phyloP scores from a whole-genome alignment of 2,888 invertebrate species.

The Megastigmus dorsalis region DNA sequence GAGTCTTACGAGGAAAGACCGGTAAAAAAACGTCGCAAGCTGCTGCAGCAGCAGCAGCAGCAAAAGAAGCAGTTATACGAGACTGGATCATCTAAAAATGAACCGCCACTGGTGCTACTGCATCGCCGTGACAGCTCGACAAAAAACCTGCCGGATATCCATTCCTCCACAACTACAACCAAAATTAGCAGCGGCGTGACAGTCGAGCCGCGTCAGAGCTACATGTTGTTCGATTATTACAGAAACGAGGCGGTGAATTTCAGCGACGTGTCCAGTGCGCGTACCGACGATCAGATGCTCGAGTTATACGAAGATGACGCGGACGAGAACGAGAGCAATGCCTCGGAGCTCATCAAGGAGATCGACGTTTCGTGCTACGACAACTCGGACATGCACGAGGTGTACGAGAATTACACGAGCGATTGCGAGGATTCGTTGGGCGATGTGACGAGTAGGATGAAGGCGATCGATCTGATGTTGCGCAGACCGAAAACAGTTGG shows the following conservation, averaged over 20 bases:
- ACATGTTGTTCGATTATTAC: slow-evolving; percentile 22
- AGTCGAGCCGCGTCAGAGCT: neutral
- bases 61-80: neutral
- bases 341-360: slow-evolving; percentile 43
- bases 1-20: slow-evolving; percentile 20
- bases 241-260: slow-evolving; percentile 14
- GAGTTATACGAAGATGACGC: slow-evolving; percentile 25
- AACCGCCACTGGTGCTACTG: neutral
- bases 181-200: slow-evolving; percentile 4
- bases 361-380: slow-evolving; percentile 17
- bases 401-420: neutral
- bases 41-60: neutral
- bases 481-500: neutral
- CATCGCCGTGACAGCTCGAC: neutral
- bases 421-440: neutral
- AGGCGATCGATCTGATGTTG: neutral
- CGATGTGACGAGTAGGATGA: neutral
- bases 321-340: slow-evolving; percentile 49
- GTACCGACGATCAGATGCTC: slow-evolving; percentile 13
- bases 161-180: neutral
- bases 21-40: slow-evolving; percentile 24
- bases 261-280: slow-evolving; percentile 34
- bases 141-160: neutral
- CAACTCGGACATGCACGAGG: neutral
- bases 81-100: slow-evolving; percentile 16